phyloP scores from a whole-genome alignment of 2,888 invertebrate species.

The Lucinisca nassula region DNA sequence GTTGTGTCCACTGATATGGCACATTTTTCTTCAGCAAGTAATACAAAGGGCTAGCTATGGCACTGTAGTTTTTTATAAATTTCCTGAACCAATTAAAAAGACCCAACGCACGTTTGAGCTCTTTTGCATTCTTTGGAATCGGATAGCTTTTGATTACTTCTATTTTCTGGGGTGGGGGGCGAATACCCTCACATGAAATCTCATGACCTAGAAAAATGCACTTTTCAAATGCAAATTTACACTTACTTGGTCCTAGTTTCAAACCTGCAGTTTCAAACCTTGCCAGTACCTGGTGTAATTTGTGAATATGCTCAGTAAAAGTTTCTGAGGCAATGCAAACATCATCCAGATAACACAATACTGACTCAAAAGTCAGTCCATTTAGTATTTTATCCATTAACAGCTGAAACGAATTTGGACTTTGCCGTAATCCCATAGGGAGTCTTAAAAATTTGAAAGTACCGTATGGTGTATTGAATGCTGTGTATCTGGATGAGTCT shows the following conservation, averaged over 20 bases:
- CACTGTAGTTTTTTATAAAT: slow-evolving; percentile 26
- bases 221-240: slow-evolving; percentile 31
- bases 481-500: slow-evolving; percentile 24
- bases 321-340: slow-evolving; percentile 36
- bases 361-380: slow-evolving; percentile 48
- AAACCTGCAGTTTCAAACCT: slow-evolving; percentile 24
- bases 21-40: slow-evolving; percentile 46
- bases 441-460: slow-evolving; percentile 48
- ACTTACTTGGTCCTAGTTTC: slow-evolving; percentile 46
- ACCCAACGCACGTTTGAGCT: slow-evolving; percentile 49
- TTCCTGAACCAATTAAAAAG: slow-evolving; percentile 48
- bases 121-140: slow-evolving; percentile 26
- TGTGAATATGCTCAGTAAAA: slow-evolving; percentile 25
- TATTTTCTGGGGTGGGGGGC: slow-evolving; percentile 17
- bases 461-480: slow-evolving; percentile 51
- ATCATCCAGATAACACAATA: slow-evolving; percentile 61
- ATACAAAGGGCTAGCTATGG: slow-evolving; percentile 44
- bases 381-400: slow-evolving; percentile 55
- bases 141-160: slow-evolving; percentile 24
- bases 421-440: too few relatives aligned
- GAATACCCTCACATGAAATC: slow-evolving; percentile 34
- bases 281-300: slow-evolving; percentile 22
- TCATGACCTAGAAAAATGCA: slow-evolving; percentile 43
- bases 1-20: slow-evolving; percentile 38
- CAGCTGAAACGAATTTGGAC: slow-evolving; percentile 54